Base-by-base conservation (phyloP, 23 tunicate species). In the Pegea sp. region DNA sequence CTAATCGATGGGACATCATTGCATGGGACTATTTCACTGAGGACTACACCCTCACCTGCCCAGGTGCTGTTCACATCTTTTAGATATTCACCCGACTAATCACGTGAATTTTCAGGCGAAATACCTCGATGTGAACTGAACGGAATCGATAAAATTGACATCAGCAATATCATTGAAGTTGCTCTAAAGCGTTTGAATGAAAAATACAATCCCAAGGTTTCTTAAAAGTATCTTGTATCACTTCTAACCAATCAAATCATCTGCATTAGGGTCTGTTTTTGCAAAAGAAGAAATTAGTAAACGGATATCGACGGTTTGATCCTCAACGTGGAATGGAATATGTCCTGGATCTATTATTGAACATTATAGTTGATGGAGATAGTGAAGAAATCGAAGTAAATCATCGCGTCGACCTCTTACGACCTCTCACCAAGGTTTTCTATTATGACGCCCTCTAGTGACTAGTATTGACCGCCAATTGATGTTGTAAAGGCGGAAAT, bases 251-350 rank as follows among this genome's bases (percentile, higher is more conserved):
- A 38, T 8, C 46, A 38, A n/a, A n/a, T n/a, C n/a, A n/a, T n/a
- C n/a, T 55, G 31, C 22, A 4, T 1, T 49, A 74, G 84, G 93
- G 93, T 1, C 59, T 79, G 56, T 33, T 62, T 3, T 42, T 91
- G 22, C 71, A 76, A 42, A 71, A 79, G 69, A 91, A 67, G 64
- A 79, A 91, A 42, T 59, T 91, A 38, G 57, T 76, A 30, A 91
- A 79, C 53, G 99, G 99, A 18, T 91, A 91, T 42, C 66, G 86
- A 3, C 54, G 99, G 32, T 91, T 91, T 56, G 99, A 91, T 59
- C 99, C 99, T 28, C 91, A 91, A 62, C 65, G 99, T 1, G 99
- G 99, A 2, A 91, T 91, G 99, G 99, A 91, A 57, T 91, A 91
- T 32, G 79, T 78, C 26, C 86, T 91, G 0, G 99, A 91, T 48